Conservation (phyloP, 1,140 invertebrate species). For the Cyclargus thomasi region DNA sequence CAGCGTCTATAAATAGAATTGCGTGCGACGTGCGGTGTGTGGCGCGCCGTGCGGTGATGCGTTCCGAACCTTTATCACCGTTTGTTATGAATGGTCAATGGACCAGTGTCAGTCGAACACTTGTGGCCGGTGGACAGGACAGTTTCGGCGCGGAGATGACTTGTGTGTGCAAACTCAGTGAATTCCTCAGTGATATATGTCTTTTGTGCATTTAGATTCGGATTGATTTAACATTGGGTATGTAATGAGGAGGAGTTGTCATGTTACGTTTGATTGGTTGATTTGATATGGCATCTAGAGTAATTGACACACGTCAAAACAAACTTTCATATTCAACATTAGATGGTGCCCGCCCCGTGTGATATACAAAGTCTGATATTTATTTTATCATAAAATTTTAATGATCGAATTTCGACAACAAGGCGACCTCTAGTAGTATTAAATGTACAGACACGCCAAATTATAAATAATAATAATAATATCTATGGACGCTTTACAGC, state of each 20-base stretch:
- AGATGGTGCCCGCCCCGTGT: too few species aligned
- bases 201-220: slow-evolving; percentile 6
- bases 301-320: too few species aligned
- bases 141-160: slow-evolving; percentile 26
- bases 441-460: too few species aligned
- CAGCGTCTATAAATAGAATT: neutral
- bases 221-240: neutral
- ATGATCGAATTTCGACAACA: too few species aligned
- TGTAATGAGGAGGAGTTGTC: neutral
- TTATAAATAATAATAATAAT: too few species aligned
- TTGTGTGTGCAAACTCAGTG: neutral
- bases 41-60: slow-evolving; percentile 33
- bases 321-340: too few species aligned
- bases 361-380: too few species aligned
- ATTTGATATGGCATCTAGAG: too few species aligned
- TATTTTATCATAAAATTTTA: too few species aligned
- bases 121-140: slow-evolving; percentile 34
- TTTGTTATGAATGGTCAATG: slow-evolving; percentile 46
- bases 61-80: slow-evolving; percentile 41
- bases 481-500: too few species aligned
- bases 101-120: slow-evolving; percentile 35
- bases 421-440: too few species aligned
- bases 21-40: slow-evolving; percentile 24
- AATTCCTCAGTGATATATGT: slow-evolving; percentile 7
- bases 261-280: too few species aligned